phyloP scores from a whole-genome alignment of 2,797 vertebrate genomes.

The Danio choprae region DNA sequence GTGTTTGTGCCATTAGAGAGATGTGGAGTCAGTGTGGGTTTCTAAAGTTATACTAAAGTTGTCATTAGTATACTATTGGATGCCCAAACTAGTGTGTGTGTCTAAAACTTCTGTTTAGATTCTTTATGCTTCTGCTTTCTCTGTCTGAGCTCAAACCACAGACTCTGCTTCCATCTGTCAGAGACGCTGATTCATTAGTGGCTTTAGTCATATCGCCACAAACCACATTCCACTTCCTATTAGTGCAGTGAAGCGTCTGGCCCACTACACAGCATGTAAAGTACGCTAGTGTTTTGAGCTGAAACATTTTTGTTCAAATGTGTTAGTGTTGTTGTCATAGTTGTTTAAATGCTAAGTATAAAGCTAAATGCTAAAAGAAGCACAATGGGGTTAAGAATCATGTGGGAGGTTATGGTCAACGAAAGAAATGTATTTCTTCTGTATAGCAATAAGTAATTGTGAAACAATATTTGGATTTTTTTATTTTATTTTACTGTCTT shows the following conservation, averaged over 20 bases:
- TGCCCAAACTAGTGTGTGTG: slow-evolving; percentile 48
- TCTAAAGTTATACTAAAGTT: slow-evolving; percentile 66
- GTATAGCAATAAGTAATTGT: not conserved
- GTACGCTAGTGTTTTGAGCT: slow-evolving; percentile 43
- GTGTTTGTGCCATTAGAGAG: slow-evolving; percentile 20
- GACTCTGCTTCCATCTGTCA: slow-evolving; percentile 60
- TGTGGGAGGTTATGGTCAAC: not conserved
- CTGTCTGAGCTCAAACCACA: slow-evolving; percentile 59
- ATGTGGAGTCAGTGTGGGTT: slow-evolving; percentile 24
- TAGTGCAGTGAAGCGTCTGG: slow-evolving; percentile 42
- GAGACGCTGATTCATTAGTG: slow-evolving; percentile 67
- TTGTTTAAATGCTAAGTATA: slow-evolving; percentile 1
- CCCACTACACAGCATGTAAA: slow-evolving; percentile 37
- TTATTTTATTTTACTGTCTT: not conserved
- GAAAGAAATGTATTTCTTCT: not conserved
- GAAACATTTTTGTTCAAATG: slow-evolving; percentile 17
- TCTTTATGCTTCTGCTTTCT: slow-evolving; percentile 63
- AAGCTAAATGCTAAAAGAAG: not conserved
- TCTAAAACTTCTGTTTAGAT: slow-evolving; percentile 61
- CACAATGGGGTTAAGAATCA: not conserved
- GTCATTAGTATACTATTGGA: slow-evolving; percentile 70
- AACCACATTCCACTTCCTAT: slow-evolving; percentile 56
- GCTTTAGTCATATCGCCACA: slow-evolving; percentile 54
- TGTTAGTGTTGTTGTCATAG: not conserved
- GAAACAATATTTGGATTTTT: not conserved